These are phyloP conservation scores for Agrotis segetum DNA, from an alignment of 2,888 invertebrate genomes.

Conservation along the genomic window DNA sequence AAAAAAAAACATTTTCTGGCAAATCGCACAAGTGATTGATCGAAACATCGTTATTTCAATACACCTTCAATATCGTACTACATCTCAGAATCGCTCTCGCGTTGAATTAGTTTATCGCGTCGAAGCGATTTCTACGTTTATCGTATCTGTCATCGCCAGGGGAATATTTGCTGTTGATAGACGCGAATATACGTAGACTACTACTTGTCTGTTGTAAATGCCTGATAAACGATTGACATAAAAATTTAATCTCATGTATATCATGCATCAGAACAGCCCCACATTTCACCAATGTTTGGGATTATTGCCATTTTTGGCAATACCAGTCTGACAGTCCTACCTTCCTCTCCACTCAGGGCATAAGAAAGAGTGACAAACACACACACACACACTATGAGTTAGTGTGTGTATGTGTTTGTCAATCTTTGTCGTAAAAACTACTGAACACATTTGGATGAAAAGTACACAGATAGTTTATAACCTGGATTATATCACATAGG, in stretches of 20 bases:
- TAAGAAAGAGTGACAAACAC: too few species aligned
- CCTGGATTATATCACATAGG: too few species aligned
- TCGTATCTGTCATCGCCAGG: slow-evolving; percentile 30
- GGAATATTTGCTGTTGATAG: background rate
- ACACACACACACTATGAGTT: too few species aligned
- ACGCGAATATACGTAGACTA: background rate
- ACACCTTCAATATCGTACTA: slow-evolving; percentile 18
- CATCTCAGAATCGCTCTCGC: slow-evolving; percentile 15
- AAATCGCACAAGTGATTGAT: background rate
- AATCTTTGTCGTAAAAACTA: too few species aligned
- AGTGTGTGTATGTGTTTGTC: too few species aligned
- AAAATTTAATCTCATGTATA: background rate
- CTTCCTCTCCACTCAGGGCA: too few species aligned
- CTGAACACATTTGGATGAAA: too few species aligned
- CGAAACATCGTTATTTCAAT: slow-evolving; percentile 6
- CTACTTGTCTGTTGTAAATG: background rate
- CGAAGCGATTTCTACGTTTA: slow-evolving; percentile 10
- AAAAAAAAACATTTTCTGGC: background rate
- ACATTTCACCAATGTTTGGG: background rate
- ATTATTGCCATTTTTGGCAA: too few species aligned
- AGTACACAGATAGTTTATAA: too few species aligned
- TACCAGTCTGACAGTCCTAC: too few species aligned
- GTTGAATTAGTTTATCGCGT: slow-evolving; percentile 43
- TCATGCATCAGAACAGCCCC: background rate
- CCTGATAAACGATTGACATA: background rate